Evolutionary conservation across 2,797 vertebrate genomes (phyloP).

Genomic region (Sebastes elongatus): DNA sequence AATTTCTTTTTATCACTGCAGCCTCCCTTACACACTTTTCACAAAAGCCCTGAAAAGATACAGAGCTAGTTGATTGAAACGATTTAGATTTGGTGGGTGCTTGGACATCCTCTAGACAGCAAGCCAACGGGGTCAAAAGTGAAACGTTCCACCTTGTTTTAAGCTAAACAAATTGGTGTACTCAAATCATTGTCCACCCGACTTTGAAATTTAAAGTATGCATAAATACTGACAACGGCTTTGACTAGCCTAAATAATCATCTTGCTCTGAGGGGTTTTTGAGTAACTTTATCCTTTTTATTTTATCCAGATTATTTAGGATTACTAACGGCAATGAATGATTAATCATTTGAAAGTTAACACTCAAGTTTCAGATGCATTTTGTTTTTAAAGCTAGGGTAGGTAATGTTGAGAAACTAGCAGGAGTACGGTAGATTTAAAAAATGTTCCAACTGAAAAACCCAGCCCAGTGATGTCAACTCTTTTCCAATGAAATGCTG

Average conservation of each 20-base stretch:
- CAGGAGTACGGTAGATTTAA: too few species aligned
- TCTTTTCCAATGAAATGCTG: too few species aligned
- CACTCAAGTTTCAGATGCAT: not conserved
- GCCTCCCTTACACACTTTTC: not conserved
- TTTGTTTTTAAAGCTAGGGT: not conserved
- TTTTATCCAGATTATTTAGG: not conserved
- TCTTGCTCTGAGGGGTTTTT: not conserved
- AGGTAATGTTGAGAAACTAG: too few species aligned
- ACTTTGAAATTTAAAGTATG: slow-evolving; percentile 10
- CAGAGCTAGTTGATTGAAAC: not conserved
- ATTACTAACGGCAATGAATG: not conserved
- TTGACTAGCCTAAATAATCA: not conserved
- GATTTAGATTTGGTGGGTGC: not conserved
- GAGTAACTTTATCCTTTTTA: not conserved
- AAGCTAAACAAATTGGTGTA: slow-evolving; percentile 20
- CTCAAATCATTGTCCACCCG: not conserved
- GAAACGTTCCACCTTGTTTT: slow-evolving; percentile 35
- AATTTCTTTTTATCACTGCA: not conserved
- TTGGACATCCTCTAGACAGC: slow-evolving; percentile 4
- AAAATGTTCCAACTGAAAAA: accelerated
- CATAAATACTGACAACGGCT: slow-evolving; percentile 7
- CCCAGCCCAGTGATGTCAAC: too few species aligned
- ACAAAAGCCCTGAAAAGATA: not conserved
- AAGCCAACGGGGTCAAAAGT: slow-evolving; percentile 41
- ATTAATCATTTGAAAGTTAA: not conserved